Evolutionary conservation across 2,113 vertebrate genomes (phyloP), one percentile per base, ranked within the genome.

Genomic region (Erythrocercus mccallii): DNA sequence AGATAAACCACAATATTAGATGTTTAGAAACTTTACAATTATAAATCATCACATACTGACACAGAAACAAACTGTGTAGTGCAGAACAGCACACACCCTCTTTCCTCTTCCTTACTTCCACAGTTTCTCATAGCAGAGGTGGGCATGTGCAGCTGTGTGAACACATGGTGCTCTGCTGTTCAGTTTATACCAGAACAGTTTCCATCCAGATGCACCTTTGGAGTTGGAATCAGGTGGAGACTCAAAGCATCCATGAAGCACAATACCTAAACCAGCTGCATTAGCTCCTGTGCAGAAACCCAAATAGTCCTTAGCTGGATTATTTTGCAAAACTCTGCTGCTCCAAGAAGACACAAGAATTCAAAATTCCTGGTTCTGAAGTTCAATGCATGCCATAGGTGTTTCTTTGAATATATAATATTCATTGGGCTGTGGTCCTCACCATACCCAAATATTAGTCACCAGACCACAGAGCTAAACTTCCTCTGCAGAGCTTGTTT

Each of bases 181-280:
- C n/a, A 11, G 7, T 27, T 78, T 44, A 12, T 15, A 76, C 9
- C 9, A 44, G 14, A 15, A 40, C 3, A 15, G 11, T 27, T 70
- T 38, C 10, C 21, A 38, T 33, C 12, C 37, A 48, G 21, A 57
- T 8, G 6, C 24, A 21, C 4, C 10, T 30, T 88, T 76, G 58
- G 5, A 11, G 5, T 47, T 58, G 28, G 33, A 71, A 50, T 11
- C 30, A 50, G 25, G 31, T 1, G n/a, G 21, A 65, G 5, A 50
- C 68, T 44, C 48, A 80, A 27, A 14, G 23, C 11, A 19, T 25
- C 7, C 4, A 8, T 23, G 33, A 71, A 33, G 19, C 8, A 56
- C 0, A 0, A 31, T 61, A 21, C 6, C 27, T 66, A 44, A 33
- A 54, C 1, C 6, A 10, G 7, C 8, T 11, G 70, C 61, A 13